Evolutionary conservation across 2,113 vertebrate genomes (phyloP).

Genomic region (Hylia prasina): DNA sequence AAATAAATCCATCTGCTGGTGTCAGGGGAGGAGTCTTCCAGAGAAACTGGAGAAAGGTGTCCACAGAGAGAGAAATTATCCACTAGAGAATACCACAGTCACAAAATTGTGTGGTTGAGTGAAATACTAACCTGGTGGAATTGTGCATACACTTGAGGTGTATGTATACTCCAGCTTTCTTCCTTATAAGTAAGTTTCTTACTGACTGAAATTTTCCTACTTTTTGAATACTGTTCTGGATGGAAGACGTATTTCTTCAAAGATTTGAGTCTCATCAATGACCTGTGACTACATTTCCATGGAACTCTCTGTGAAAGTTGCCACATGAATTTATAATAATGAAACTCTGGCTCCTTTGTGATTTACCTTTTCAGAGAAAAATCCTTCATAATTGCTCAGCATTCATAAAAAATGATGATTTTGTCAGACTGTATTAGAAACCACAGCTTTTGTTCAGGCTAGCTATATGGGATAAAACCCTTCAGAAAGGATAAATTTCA

Average conservation of each 20-base stretch:
- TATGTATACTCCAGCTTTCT: neutral
- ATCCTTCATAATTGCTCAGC: neutral
- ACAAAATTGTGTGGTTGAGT: neutral
- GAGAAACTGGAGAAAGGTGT: neutral
- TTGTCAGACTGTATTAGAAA: constrained; percentile 23
- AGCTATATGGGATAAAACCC: neutral
- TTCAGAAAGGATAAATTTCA: neutral
- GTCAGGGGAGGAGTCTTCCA: neutral
- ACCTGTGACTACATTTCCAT: neutral
- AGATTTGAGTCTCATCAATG: neutral
- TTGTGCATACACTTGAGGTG: neutral
- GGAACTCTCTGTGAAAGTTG: neutral
- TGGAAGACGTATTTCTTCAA: neutral
- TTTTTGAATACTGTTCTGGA: neutral
- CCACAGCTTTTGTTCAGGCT: constrained; percentile 18
- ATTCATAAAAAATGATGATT: neutral
- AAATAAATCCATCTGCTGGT: neutral
- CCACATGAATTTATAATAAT: neutral
- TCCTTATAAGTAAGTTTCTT: neutral
- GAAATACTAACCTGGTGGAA: neutral
- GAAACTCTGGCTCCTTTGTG: neutral
- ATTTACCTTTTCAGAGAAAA: neutral
- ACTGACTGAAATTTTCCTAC: neutral
- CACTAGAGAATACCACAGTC: neutral
- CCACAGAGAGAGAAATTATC: neutral